Conservation (phyloP, 1,140 invertebrate genomes). For the Papilio xuthus region DNA sequence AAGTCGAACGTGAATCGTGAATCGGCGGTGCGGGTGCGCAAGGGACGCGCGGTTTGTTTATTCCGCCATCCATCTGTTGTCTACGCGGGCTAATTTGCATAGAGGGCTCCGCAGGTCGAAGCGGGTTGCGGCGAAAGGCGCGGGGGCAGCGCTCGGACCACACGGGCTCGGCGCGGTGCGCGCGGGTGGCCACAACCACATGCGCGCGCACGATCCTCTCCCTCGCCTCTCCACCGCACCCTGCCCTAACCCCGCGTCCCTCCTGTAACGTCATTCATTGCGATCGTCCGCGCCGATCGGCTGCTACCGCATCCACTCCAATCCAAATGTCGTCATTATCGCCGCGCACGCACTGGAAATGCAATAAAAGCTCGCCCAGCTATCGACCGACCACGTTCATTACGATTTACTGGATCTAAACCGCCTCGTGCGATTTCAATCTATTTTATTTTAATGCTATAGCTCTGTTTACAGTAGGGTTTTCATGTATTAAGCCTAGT, state of each 20-base stretch:
- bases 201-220: constrained; percentile 61
- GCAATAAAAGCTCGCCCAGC: constrained; percentile 57
- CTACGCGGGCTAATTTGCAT: constrained; percentile 80
- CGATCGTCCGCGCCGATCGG: constrained; percentile 72
- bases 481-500: neutral
- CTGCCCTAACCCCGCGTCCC: constrained; percentile 49
- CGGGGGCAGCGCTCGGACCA: constrained; percentile 63
- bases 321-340: constrained; percentile 78
- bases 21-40: constrained; percentile 51
- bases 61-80: constrained; percentile 80
- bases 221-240: constrained; percentile 51
- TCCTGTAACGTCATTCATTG: constrained; percentile 76
- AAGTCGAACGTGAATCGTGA: constrained; percentile 37
- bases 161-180: constrained; percentile 67
- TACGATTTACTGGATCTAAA: constrained; percentile 15
- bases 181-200: constrained; percentile 78
- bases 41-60: constrained; percentile 78
- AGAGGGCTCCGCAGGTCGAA: constrained; percentile 60
- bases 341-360: constrained; percentile 67
- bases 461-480: neutral
- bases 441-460: neutral
- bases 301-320: constrained; percentile 72
- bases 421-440: constrained; percentile 1
- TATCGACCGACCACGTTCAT: constrained; percentile 48
- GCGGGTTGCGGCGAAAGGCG: constrained; percentile 31